Evolutionary conservation across 2,113 vertebrate species (phyloP).

Genomic region (Rhegmatorhina hoffmannsi): DNA sequence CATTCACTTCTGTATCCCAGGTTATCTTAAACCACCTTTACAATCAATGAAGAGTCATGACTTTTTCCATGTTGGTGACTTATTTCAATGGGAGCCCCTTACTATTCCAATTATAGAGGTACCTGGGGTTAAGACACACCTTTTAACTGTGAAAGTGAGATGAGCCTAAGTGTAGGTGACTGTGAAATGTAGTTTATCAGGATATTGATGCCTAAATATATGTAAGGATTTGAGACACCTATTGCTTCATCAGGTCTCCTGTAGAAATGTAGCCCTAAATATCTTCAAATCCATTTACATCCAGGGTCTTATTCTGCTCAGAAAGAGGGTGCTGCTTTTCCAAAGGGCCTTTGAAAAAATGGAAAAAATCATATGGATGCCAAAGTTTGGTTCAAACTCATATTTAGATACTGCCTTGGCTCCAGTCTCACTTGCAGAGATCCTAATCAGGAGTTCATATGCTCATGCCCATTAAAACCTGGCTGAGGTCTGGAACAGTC

Average conservation of each 20-base stretch:
- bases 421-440: neutral
- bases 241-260: neutral
- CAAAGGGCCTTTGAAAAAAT: neutral
- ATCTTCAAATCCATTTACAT: neutral
- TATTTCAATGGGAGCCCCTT: neutral
- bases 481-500: neutral
- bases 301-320: neutral
- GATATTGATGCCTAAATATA: neutral
- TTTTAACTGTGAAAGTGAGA: neutral
- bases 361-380: neutral
- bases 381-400: neutral
- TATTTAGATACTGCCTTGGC: neutral
- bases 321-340: neutral
- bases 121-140: neutral
- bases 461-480: neutral
- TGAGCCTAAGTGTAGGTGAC: accelerated
- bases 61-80: neutral
- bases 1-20: neutral
- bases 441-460: neutral
- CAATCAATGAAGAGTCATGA: accelerated
- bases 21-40: neutral
- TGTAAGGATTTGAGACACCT: neutral
- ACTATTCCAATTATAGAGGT: neutral
- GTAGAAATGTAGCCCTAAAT: neutral
- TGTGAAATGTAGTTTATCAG: neutral